A percentile compares a stretch with the other conserved stretches of the same genome.
These are phyloP conservation scores for Gadopsis bispinosus DNA, from an alignment of 2,797 vertebrate genomes.

Conservation along the genomic window DNA sequence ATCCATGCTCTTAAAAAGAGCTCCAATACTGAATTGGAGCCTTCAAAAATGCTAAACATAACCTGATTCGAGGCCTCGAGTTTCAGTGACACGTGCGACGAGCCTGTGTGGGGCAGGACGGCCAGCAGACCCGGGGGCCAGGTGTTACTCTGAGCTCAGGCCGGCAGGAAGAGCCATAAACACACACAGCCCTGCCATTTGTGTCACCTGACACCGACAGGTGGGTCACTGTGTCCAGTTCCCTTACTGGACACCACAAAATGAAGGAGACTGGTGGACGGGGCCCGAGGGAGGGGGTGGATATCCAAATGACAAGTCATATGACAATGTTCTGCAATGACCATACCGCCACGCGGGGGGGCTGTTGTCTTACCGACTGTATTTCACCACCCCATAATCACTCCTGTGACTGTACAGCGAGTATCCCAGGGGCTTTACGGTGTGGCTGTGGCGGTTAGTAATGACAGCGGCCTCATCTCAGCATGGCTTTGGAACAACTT, in stretches of 20 bases:
- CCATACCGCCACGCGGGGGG: neutral
- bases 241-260: slow-evolving; percentile 28
- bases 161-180: slow-evolving; percentile 30
- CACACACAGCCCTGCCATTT: slow-evolving; percentile 37
- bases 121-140: slow-evolving; percentile 23
- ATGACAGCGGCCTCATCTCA: slow-evolving; percentile 4
- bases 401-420: neutral
- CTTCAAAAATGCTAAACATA: neutral
- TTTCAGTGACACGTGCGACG: slow-evolving; percentile 38
- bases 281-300: neutral
- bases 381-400: neutral
- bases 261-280: slow-evolving; percentile 27
- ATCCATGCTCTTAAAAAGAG: no score
- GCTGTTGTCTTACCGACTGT: neutral
- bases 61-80: slow-evolving; percentile 25
- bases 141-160: slow-evolving; percentile 52
- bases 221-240: slow-evolving; percentile 59
- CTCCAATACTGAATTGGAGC: neutral
- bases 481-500: neutral
- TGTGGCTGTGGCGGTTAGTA: neutral
- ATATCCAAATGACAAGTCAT: slow-evolving; percentile 43
- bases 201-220: slow-evolving; percentile 78
- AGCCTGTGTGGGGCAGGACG: slow-evolving; percentile 24
- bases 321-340: slow-evolving; percentile 23
- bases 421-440: neutral